Evolutionary conservation across 2,797 vertebrate species (phyloP).

Genomic region (Huso huso): DNA sequence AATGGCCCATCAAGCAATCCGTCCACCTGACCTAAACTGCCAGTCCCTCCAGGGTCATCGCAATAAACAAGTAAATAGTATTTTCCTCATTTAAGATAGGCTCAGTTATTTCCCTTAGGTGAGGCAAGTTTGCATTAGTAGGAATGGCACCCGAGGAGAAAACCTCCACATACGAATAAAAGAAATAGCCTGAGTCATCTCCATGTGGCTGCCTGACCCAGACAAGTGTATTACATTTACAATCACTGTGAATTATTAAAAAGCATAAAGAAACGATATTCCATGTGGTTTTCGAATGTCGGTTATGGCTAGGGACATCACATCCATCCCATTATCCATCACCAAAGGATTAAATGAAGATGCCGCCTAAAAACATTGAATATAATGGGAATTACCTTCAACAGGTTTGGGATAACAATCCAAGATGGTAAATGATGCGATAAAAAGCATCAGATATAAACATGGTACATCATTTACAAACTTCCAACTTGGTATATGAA

Average conservation of each 20-base stretch:
- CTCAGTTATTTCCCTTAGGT: slow-evolving; percentile 7
- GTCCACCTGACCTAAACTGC: neutral
- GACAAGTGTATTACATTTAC: slow-evolving; percentile 13
- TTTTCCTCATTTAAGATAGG: neutral
- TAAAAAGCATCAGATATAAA: too few species aligned
- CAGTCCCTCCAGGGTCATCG: neutral
- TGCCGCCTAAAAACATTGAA: too few species aligned
- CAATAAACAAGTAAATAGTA: neutral
- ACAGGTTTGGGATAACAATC: too few species aligned
- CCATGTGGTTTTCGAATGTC: slow-evolving; percentile 1
- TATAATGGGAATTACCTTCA: too few species aligned
- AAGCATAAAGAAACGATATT: slow-evolving; percentile 5
- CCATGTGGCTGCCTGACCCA: slow-evolving; percentile 3
- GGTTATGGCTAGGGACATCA: too few species aligned
- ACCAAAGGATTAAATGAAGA: too few species aligned
- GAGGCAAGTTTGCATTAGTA: neutral
- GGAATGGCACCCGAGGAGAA: slow-evolving; percentile 1
- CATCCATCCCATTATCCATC: too few species aligned
- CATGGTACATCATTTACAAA: too few species aligned
- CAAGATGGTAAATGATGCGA: too few species aligned
- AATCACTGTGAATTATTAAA: slow-evolving; percentile 20
- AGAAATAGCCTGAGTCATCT: slow-evolving; percentile 4
- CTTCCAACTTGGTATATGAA: too few species aligned
- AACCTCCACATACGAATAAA: slow-evolving; percentile 3
- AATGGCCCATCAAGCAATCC: neutral